phyloP scores from a whole-genome alignment of 2,113 vertebrate genomes.

The Phrynocephalus versicolor region DNA sequence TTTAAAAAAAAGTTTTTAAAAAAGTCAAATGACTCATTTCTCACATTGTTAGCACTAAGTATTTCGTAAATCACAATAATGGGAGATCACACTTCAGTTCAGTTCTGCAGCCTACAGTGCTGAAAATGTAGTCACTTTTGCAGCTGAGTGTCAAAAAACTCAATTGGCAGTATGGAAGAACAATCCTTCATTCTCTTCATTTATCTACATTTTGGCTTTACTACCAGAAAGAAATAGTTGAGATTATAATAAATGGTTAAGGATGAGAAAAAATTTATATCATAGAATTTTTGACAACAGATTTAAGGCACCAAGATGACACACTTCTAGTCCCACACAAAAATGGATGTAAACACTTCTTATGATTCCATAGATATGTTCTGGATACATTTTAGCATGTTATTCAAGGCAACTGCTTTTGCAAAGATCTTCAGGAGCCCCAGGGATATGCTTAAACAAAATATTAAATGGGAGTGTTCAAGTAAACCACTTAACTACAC shows the following conservation, averaged over 20 bases:
- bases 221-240: background rate
- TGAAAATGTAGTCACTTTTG: slow-evolving; percentile 4
- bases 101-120: background rate
- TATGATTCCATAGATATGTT: background rate
- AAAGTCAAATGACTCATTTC: too few relatives aligned
- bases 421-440: slow-evolving; percentile 36
- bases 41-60: too few relatives aligned
- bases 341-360: background rate
- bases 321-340: too few relatives aligned
- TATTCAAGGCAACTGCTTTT: background rate
- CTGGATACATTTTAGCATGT: background rate
- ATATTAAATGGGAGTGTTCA: background rate
- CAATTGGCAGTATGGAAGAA: background rate
- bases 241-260: background rate
- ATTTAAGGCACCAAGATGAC: background rate
- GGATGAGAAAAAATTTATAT: background rate
- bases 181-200: background rate
- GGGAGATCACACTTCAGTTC: background rate
- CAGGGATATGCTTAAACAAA: background rate
- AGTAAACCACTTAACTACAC: slow-evolving; percentile 7
- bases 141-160: background rate
- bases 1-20: too few relatives aligned
- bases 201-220: background rate
- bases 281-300: background rate
- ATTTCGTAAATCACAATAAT: background rate